phyloP scores from a whole-genome alignment of 2,113 vertebrate genomes.

The Sebastes fasciatus region DNA sequence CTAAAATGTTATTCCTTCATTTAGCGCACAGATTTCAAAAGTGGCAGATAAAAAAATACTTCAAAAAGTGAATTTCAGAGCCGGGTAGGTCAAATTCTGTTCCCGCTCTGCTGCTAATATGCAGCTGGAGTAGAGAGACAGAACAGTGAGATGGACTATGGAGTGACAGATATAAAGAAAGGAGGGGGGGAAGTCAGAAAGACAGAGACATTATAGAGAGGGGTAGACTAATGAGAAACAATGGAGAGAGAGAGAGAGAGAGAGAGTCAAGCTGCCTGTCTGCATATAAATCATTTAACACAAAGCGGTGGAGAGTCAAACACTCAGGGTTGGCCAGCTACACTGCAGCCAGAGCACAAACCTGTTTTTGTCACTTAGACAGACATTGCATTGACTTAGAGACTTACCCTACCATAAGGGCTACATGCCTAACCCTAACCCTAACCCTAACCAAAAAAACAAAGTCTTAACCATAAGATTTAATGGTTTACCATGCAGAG shows the following conservation, averaged over 20 bases:
- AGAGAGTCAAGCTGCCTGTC: conserved; percentile 59
- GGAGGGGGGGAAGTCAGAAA: conserved; percentile 30
- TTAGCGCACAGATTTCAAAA: no score
- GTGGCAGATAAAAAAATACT: no score
- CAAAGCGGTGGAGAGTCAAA: conserved; percentile 60
- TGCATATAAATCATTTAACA: conserved; percentile 73
- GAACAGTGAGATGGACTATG: conserved; percentile 22
- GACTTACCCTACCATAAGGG: not conserved
- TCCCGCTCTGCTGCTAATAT: conserved; percentile 4
- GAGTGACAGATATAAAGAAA: conserved; percentile 32
- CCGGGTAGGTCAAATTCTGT: not conserved
- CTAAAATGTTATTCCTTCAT: no score
- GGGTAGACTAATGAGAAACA: conserved; percentile 51
- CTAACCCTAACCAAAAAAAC: not conserved
- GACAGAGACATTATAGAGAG: conserved; percentile 48
- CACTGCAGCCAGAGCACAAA: conserved; percentile 32
- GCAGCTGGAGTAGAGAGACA: conserved; percentile 8
- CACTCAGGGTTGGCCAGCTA: conserved; percentile 37
- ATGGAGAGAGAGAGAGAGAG: conserved; percentile 32
- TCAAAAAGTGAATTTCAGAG: no score
- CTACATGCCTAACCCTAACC: not conserved
- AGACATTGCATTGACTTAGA: conserved; percentile 1
- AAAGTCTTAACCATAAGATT: not conserved
- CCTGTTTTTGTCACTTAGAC: conserved; percentile 43
- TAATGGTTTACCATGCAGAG: not conserved